Evolutionary conservation across 2,888 invertebrate species (phyloP), one percentile per base, ranked within the genome.

Genomic region (Ectobius pallidus): DNA sequence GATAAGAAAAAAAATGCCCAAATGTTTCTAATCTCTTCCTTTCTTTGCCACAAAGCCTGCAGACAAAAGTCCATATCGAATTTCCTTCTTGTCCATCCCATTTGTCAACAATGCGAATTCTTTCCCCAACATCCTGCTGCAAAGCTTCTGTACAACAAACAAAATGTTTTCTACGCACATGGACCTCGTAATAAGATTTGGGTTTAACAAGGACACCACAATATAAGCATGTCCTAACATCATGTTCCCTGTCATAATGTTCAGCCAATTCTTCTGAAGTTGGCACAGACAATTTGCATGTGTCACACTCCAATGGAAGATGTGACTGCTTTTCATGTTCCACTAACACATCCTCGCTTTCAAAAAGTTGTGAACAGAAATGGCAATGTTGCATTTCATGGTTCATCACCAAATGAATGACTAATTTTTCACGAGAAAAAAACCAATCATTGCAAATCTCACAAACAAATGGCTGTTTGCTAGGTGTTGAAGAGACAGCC

Each of bases 351-450:
- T 71, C 73, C 20, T 69, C 72, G 6, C 75, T 55, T 58, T 76
- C 75, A 74, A 78, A 78, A 22, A 75, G 70, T 32, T 77, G 74
- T 18, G 75, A 70, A 72, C 78, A 78, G 70, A 76, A 77, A 25
- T 75, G 74, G 55, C 78, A 78, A 52, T 77, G 74, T 25, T 75
- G 73, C 69, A 75, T 74, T 16, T 73, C 68, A 71, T 78, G 78
- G 46, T 78, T 77, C 70, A 77, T 74, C 22, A 78, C 73, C 52
- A 76, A 73, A 68, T 78, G 78, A 49, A 78, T 75, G 20, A 76
- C 74, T 22, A 78, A 69, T 69, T 77, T 78, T 46, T 76, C 75
- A 30, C 73, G 73, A 27, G 76, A 72, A 61, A 77, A 76, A 73
- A 78, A 78, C 76, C 77, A 76, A 27, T 76, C 74, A n/a, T 75